A percentile compares a stretch with the other conserved stretches of the same genome.
phyloP scores from a whole-genome alignment of 2,888 invertebrate genomes.

The Trichopria drosophilae region DNA sequence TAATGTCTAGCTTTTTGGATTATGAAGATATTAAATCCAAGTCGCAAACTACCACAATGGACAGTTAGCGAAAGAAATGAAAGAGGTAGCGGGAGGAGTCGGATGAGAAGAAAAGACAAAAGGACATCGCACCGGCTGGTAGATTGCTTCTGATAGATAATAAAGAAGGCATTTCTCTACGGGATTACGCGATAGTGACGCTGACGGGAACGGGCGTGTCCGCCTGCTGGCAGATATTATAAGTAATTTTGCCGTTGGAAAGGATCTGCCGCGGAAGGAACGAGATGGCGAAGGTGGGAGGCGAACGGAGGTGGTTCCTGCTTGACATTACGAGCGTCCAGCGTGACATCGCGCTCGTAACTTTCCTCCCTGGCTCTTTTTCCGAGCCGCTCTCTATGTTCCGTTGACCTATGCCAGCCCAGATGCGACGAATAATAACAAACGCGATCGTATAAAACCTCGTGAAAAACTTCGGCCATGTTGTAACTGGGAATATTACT shows the following conservation, averaged over 20 bases:
- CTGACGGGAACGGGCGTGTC: conserved; percentile 38
- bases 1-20: no score
- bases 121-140: conserved; percentile 34
- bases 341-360: conserved; percentile 44
- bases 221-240: conserved; percentile 46
- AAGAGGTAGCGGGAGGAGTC: no score
- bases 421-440: conserved; percentile 31
- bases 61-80: no score
- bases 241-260: conserved; percentile 42
- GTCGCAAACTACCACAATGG: no score
- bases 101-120: conserved; percentile 22
- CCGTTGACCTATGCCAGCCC: conserved; percentile 33
- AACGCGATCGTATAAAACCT: background rate
- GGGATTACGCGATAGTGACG: conserved; percentile 40
- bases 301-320: conserved; percentile 28
- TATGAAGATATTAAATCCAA: no score
- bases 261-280: conserved; percentile 11
- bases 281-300: conserved; percentile 29
- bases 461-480: no score
- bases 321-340: conserved; percentile 44
- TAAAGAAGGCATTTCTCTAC: conserved; percentile 48
- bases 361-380: conserved; percentile 30
- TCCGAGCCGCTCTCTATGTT: conserved; percentile 30
- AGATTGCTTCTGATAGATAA: conserved; percentile 51
- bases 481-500: no score